A percentile compares a stretch with the other conserved stretches of the same genome.
Conservation (phyloP, 2,888 invertebrate species). For the Tetropium fuscum region DNA sequence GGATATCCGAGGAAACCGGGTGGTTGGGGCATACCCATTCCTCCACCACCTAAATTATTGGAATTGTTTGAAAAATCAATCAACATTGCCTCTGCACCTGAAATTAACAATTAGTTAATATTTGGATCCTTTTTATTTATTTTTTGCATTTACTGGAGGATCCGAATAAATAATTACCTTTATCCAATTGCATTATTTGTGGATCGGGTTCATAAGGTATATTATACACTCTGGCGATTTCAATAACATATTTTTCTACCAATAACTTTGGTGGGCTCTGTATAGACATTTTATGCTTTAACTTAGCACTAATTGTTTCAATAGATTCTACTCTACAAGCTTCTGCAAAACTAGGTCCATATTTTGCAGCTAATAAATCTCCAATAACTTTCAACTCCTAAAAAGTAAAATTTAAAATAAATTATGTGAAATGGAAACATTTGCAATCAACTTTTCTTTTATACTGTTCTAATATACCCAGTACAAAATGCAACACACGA, state of each 20-base stretch:
- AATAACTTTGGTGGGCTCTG: slow-evolving; percentile 96
- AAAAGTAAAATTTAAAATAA: slow-evolving; percentile 36
- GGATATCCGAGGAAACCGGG: slow-evolving; percentile 88
- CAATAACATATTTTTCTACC: slow-evolving; percentile 94
- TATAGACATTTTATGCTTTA: slow-evolving; percentile 93
- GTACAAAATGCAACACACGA: too few species aligned
- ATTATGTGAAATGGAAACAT: too few species aligned
- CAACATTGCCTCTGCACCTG: slow-evolving; percentile 72
- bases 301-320: slow-evolving; percentile 87
- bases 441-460: too few species aligned
- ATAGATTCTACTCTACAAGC: slow-evolving; percentile 86
- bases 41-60: slow-evolving; percentile 70
- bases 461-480: too few species aligned
- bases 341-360: slow-evolving; percentile 93
- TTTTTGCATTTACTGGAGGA: too few species aligned
- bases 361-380: slow-evolving; percentile 90
- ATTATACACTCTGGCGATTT: slow-evolving; percentile 96
- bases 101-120: slow-evolving; percentile 48
- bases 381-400: slow-evolving; percentile 83
- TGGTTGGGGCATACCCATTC: slow-evolving; percentile 74
- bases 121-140: neutral
- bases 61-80: slow-evolving; percentile 73
- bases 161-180: slow-evolving; percentile 53
- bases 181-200: slow-evolving; percentile 85
- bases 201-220: slow-evolving; percentile 96